Conservation (phyloP, 2,888 invertebrate genomes). For the Allophyes oxyacanthae region DNA sequence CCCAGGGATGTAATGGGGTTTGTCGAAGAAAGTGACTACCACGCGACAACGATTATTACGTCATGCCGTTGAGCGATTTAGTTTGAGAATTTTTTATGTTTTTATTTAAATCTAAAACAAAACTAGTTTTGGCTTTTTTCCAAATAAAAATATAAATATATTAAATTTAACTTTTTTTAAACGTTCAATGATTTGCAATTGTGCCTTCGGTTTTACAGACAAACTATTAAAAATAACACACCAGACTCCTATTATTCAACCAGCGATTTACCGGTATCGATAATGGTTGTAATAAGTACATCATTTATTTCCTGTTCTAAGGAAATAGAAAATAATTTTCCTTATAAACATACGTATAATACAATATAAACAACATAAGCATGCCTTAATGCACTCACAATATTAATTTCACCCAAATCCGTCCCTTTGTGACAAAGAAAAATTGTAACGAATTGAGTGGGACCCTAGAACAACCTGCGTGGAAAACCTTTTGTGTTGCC, state of each 20-base stretch:
- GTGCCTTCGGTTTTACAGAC: no score
- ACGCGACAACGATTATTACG: background rate
- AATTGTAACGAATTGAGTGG: conserved; percentile 85
- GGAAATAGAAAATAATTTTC: conserved; percentile 10
- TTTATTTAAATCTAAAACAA: no score
- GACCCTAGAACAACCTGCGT: conserved; percentile 75
- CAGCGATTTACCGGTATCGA: background rate
- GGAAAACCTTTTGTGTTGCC: conserved; percentile 61
- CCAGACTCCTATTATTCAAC: no score
- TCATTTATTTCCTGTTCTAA: background rate
- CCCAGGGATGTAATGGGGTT: conserved; percentile 54
- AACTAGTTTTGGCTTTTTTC: no score
- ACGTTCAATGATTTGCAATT: no score
- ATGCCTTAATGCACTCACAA: conserved; percentile 79
- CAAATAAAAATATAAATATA: no score
- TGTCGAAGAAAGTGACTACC: conserved; percentile 23
- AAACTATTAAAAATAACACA: no score
- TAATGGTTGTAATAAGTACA: background rate
- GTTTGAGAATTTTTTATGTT: no score
- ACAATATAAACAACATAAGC: conserved; percentile 53
- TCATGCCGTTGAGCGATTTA: background rate
- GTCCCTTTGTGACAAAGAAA: conserved; percentile 86
- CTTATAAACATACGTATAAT: conserved; percentile 23
- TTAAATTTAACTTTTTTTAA: no score
- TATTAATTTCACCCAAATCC: conserved; percentile 83